Evolutionary conservation across 2,888 invertebrate species (phyloP), one percentile per base, ranked within the genome.

Genomic region (Lasioglossum calceatum): DNA sequence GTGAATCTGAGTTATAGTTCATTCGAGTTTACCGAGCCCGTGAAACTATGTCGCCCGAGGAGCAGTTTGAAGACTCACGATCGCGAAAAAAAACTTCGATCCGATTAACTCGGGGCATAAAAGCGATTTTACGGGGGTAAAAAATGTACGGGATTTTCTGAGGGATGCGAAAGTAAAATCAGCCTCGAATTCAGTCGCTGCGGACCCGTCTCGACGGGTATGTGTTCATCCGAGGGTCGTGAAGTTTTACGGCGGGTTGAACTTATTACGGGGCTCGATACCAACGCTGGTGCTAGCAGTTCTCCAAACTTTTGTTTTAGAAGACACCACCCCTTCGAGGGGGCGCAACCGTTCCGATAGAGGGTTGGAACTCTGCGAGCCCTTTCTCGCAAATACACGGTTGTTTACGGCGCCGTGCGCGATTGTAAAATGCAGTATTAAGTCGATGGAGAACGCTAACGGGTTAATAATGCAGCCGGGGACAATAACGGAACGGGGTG

Each of bases 371-470:
- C 14, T 27, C 27, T 5, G 61, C 1, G n/a, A n/a, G 7, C 58
- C 27, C 61, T 27, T 14, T 14, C 61, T 27, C 27, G 73, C 44
- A 23, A 73, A 16, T 50, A 58, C 72, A 42, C 39, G n/a, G n/a
- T 39, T 58, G 47, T 54, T 81, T 77, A 77, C 16, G 67, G 23
- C 19, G 19, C 14, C 12, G 27, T 14, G 27, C 61, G 27, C 79
- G 73, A 79, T 79, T 79, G 27, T 36, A 72, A 79, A 79, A 82
- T 71, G 42, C 58, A 50, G 71, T 71, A 75, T 84, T 82, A 78
- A 84, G 74, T 71, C 23, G 44, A 27, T 27, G 44, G 12, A 23
- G 32, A 50, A 42, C n/a, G 32, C 19, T 39, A 32, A 23, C 36
- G 10, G 72, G 39, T 74, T 44, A 73, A 77, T 39, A 47, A 82